phyloP scores from a whole-genome alignment of 35 echinoderm and acorn worm species.

The Eucidaris tribuloides region DNA sequence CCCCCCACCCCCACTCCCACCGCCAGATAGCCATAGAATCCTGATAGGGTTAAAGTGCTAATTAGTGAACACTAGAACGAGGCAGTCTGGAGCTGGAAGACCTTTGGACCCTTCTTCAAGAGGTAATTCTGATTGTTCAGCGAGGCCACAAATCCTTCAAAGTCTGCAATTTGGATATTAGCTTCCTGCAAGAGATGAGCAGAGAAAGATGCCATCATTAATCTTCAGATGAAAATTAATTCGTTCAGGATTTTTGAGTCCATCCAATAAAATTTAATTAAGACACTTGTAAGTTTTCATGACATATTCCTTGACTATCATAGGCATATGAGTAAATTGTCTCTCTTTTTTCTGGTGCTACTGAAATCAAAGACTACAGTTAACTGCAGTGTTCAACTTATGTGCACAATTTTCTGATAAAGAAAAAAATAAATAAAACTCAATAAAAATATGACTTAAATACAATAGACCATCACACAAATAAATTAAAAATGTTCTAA shows the following conservation, averaged over 20 bases:
- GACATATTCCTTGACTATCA: too few species aligned
- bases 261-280: too few species aligned
- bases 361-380: too few species aligned
- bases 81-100: constrained; percentile 90
- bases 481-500: too few species aligned
- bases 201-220: too few species aligned
- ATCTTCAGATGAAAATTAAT: too few species aligned
- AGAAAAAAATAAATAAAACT: not conserved
- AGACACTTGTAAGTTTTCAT: too few species aligned
- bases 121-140: constrained; percentile 97
- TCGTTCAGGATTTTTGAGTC: too few species aligned
- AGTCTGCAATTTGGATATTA: constrained; percentile 77
- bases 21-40: not conserved
- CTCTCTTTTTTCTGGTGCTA: too few species aligned
- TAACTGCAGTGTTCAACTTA: too few species aligned
- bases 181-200: constrained; percentile 87
- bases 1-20: not conserved
- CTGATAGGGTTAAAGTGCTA: not conserved
- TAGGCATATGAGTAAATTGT: too few species aligned
- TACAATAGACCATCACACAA: not conserved
- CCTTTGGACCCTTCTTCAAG: constrained; percentile 91
- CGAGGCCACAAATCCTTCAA: constrained; percentile 89
- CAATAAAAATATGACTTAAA: not conserved
- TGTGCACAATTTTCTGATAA: too few species aligned
- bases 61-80: constrained; percentile 3